Conservation (phyloP, 2,113 vertebrate species). For the Phoenicopterus ruber region DNA sequence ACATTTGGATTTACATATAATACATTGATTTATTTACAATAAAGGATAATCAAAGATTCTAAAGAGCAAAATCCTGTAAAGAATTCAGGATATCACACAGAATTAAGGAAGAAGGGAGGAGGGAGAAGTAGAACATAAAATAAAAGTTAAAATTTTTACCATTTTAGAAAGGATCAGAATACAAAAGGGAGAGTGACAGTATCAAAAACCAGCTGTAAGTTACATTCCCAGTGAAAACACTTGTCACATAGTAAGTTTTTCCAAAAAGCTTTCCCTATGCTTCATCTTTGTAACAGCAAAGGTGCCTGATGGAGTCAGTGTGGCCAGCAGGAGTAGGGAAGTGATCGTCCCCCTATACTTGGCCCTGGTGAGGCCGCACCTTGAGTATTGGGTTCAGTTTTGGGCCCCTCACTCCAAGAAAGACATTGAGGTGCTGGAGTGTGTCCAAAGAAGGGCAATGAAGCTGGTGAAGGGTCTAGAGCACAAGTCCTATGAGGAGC, state of each 20-base stretch:
- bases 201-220: background rate
- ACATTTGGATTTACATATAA: background rate
- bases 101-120: background rate
- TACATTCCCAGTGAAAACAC: background rate
- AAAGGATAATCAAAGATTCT: background rate
- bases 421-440: no score
- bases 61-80: background rate
- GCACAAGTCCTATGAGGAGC: no score
- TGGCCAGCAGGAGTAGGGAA: no score
- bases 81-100: background rate
- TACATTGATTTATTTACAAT: background rate
- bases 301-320: background rate
- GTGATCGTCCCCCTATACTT: no score
- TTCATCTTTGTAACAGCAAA: background rate
- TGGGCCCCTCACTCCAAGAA: no score
- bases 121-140: background rate
- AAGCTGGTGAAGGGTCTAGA: no score
- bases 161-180: background rate
- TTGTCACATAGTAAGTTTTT: background rate
- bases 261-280: background rate
- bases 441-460: no score
- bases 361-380: no score
- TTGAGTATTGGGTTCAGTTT: no score
- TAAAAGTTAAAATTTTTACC: background rate
- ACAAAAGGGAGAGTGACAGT: background rate